A percentile compares a stretch with the other conserved stretches of the same genome.
Conservation (phyloP, 2,888 invertebrate genomes). For the Limnephilus marmoratus region DNA sequence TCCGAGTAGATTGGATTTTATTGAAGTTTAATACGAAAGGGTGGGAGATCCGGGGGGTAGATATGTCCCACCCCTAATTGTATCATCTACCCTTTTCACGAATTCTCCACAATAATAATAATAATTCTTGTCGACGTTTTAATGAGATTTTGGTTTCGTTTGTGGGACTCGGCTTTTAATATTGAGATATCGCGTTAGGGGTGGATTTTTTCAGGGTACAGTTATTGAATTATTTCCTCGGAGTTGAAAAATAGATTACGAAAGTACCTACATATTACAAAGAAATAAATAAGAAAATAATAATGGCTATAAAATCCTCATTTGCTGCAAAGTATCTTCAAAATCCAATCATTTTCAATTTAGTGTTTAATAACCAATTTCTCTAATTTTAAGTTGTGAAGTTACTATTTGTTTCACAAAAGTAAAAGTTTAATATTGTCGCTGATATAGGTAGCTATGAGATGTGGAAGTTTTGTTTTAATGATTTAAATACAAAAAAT, state of each 20-base stretch:
- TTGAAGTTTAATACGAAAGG: slow-evolving; percentile 9
- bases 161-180: slow-evolving; percentile 1
- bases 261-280: neutral
- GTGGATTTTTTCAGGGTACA: neutral
- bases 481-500: neutral
- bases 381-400: neutral
- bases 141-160: slow-evolving; percentile 20
- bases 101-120: slow-evolving; percentile 5
- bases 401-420: too few relatives aligned
- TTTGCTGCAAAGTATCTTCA: neutral
- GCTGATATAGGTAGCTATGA: too few relatives aligned
- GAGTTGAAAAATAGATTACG: neutral
- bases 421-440: too few relatives aligned
- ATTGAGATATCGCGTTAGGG: slow-evolving; percentile 7
- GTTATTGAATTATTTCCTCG: neutral
- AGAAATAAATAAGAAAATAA: neutral
- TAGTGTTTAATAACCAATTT: neutral
- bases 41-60: neutral
- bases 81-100: slow-evolving; percentile 9
- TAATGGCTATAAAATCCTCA: neutral
- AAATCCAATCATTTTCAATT: neutral
- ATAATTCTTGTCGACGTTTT: slow-evolving; percentile 15
- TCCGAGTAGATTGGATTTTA: neutral
- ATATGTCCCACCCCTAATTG: neutral
- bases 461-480: too few relatives aligned